A percentile compares a stretch with the other conserved stretches of the same genome.
phyloP scores from a whole-genome alignment of 2,113 vertebrate species.

The Bos javanicus region DNA sequence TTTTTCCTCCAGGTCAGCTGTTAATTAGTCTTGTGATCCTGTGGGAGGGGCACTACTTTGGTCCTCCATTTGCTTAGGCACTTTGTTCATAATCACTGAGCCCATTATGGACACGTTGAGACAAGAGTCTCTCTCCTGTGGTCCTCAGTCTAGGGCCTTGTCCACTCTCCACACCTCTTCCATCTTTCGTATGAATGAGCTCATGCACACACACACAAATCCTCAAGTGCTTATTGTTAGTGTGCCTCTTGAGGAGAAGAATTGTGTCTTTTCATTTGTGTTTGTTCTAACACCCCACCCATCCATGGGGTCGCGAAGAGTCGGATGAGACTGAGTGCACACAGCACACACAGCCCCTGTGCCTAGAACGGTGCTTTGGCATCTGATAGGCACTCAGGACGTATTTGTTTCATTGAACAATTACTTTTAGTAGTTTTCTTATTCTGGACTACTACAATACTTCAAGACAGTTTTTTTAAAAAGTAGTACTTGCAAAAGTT shows the following conservation, averaged over 20 bases:
- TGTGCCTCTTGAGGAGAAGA: not conserved
- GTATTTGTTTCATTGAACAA: not conserved
- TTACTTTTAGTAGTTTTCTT: conserved; percentile 26
- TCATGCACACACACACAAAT: not conserved
- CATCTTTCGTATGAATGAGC: not conserved
- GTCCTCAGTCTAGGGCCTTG: not conserved
- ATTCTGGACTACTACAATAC: not conserved
- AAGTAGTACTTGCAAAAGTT: not conserved
- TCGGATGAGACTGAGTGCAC: not conserved
- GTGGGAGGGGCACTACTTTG: not conserved
- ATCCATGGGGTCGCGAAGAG: not conserved
- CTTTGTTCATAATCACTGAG: not conserved
- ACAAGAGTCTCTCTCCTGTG: not conserved
- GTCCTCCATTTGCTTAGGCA: not conserved
- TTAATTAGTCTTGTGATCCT: not conserved
- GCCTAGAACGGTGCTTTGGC: not conserved
- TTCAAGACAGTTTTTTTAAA: not conserved
- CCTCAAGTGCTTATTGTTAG: not conserved
- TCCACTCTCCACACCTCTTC: not conserved
- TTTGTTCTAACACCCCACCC: not conserved
- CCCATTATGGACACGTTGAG: not conserved
- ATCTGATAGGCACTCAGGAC: not conserved
- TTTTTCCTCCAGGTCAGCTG: not conserved
- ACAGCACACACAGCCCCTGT: not conserved
- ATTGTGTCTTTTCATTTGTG: conserved; percentile 8